Conservation (phyloP, 2,888 invertebrate genomes). For the Pyrrhia umbra region DNA sequence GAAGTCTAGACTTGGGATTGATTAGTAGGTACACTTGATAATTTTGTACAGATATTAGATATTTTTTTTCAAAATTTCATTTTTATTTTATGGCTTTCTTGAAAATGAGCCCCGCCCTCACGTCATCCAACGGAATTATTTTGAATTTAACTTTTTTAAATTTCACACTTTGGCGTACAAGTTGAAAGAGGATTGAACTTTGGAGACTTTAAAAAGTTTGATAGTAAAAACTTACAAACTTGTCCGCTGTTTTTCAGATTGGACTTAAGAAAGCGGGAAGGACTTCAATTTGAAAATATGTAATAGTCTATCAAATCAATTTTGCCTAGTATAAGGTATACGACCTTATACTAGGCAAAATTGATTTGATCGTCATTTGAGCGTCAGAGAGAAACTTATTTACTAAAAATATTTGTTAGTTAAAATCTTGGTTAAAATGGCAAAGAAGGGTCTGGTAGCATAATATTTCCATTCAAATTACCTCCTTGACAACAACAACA, state of each 20-base stretch:
- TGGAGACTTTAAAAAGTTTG: background rate
- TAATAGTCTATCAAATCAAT: too few species aligned
- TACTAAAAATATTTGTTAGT: too few species aligned
- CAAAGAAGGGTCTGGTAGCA: too few species aligned
- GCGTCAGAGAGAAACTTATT: too few species aligned
- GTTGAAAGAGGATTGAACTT: background rate
- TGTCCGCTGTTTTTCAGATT: too few species aligned
- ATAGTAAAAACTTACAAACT: too few species aligned
- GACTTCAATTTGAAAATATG: too few species aligned
- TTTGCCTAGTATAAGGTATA: too few species aligned
- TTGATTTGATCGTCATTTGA: too few species aligned
- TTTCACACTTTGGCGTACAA: background rate
- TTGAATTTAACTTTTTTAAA: background rate
- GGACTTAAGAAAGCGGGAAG: too few species aligned
- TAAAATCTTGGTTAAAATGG: too few species aligned
- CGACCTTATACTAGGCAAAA: too few species aligned
- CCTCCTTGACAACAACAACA: background rate
- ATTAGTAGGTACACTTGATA: slow-evolving; percentile 7
- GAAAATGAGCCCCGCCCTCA: slow-evolving; percentile 16
- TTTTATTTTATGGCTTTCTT: slow-evolving; percentile 17
- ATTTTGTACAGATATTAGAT: slow-evolving; percentile 16
- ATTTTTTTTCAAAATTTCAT: slow-evolving; percentile 19
- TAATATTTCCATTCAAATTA: background rate
- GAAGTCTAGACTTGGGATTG: background rate
- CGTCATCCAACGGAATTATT: slow-evolving; percentile 31